Evolutionary conservation across 1,140 invertebrate species (phyloP).

Genomic region (Drosophila quadrilineata): DNA sequence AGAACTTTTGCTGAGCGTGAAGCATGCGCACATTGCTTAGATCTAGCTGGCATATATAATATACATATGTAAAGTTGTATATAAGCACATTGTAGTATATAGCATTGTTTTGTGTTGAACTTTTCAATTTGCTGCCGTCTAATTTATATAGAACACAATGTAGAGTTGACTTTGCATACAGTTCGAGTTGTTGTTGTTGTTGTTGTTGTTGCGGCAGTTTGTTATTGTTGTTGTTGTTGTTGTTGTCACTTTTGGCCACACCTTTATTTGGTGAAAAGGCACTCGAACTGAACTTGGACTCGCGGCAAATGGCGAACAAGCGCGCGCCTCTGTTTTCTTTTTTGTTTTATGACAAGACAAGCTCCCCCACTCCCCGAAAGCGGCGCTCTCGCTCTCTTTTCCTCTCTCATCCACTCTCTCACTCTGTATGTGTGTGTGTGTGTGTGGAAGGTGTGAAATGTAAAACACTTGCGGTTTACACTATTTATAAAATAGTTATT

Average conservation of each 20-base stretch:
- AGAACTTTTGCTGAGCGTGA: slow-evolving; percentile 68
- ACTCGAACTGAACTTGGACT: slow-evolving; percentile 22
- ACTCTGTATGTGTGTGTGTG: slow-evolving; percentile 6
- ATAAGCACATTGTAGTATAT: slow-evolving; percentile 2
- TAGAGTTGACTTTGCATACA: slow-evolving; percentile 22
- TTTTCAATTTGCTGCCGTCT: slow-evolving; percentile 42
- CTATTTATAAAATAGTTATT: slow-evolving; percentile 23
- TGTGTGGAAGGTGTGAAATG: slow-evolving; percentile 31
- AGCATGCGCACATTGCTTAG: slow-evolving; percentile 44
- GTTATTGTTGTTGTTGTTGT: not conserved
- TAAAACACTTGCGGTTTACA: slow-evolving; percentile 22
- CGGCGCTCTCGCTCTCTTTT: no score
- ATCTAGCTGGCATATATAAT: slow-evolving; percentile 29
- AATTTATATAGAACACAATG: slow-evolving; percentile 43
- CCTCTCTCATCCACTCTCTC: no score
- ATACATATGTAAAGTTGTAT: not conserved
- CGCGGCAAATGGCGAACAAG: slow-evolving; percentile 36
- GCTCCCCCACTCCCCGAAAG: no score
- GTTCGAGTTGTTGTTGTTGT: slow-evolving; percentile 14
- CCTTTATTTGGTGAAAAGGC: slow-evolving; percentile 54
- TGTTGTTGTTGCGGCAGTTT: slow-evolving; percentile 4
- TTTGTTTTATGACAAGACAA: no score
- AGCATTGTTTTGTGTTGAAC: no score
- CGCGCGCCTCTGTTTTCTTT: slow-evolving; percentile 49
- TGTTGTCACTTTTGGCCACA: slow-evolving; percentile 42